Base-by-base conservation (phyloP, 92 coral and sea anemone genomes). In the Metridium senile region DNA sequence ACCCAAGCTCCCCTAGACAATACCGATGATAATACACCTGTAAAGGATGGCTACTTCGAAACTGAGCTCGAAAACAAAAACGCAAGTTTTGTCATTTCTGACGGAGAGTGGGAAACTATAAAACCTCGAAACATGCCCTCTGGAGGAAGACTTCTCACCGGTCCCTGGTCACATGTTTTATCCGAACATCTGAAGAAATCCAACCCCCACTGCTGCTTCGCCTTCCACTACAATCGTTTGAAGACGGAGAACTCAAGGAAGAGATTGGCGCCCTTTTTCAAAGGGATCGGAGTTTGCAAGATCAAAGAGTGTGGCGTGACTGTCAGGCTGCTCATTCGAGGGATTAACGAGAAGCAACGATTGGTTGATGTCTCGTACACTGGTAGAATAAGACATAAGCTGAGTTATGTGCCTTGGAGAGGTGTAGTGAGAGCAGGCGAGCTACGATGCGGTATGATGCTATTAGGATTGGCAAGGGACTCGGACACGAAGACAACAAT, bases 211-310 rank as follows among this genome's bases (percentile, higher is more conserved):
- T 76, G 81, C 49, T 63, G 59, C n/a, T 76, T 76, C 46, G 71
- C 81, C 31, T 76, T 76, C 31, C 71, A 76, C 49, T 76, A 76
- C 81, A 76, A 76, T 32, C 72, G 81, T 30, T 23, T 76, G 17
- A 76, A 76, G 73, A 64, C 81, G 1, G 71, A 65, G 31, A 32
- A 63, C 30, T 76, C 81, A 35, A 49, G 72, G 70, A 76, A 76
- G 45, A 65, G 72, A 47, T 11, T 51, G 62, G 72, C 71, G 43
- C 81, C 81, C 2, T 76, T 76, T 63, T 76, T 76, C 62, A 67
- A 63, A 43, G 81, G 63, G 46, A 76, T 63, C 22, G 81, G 72
- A 8, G 31, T 28, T 43, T 76, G 81, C 58, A 65, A 47, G 33
- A 65, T 63, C 30, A 76, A 67, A 31, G 81, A 76, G 27, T 76